These are phyloP conservation scores for Notocelia uddmanniana DNA, from an alignment of 2,888 invertebrate genomes.

Conservation along the genomic window DNA sequence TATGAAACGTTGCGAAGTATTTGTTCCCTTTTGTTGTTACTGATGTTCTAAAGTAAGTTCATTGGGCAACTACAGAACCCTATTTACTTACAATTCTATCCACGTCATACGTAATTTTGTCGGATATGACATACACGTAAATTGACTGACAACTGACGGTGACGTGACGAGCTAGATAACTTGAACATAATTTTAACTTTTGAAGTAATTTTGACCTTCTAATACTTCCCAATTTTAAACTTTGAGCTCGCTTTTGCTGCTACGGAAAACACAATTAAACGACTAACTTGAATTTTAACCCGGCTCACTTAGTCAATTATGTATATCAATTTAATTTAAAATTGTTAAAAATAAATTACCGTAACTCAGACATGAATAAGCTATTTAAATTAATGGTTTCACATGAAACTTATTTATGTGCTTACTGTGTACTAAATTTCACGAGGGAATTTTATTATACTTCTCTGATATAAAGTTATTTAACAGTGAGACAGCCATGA, in stretches of 20 bases:
- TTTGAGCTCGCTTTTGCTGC: neutral
- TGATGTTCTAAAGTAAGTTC: no score
- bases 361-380: neutral
- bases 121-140: no score
- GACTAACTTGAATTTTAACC: neutral
- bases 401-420: slow-evolving; percentile 10
- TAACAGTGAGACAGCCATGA: neutral
- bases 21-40: no score
- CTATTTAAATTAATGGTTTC: slow-evolving; percentile 6
- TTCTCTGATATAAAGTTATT: neutral
- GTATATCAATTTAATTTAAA: neutral
- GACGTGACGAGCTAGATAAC: no score
- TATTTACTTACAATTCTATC: no score
- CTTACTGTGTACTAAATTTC: slow-evolving; percentile 4
- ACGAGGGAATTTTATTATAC: neutral
- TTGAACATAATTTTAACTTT: neutral
- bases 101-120: no score
- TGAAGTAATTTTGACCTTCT: neutral
- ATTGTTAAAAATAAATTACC: neutral
- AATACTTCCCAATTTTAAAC: neutral
- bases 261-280: neutral
- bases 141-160: neutral
- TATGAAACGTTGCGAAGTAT: no score
- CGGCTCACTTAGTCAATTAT: neutral
- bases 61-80: no score